These are phyloP conservation scores for Parazoanthus atlanticus DNA, from an alignment of 92 coral and sea anemone species.

Conservation along the genomic window DNA sequence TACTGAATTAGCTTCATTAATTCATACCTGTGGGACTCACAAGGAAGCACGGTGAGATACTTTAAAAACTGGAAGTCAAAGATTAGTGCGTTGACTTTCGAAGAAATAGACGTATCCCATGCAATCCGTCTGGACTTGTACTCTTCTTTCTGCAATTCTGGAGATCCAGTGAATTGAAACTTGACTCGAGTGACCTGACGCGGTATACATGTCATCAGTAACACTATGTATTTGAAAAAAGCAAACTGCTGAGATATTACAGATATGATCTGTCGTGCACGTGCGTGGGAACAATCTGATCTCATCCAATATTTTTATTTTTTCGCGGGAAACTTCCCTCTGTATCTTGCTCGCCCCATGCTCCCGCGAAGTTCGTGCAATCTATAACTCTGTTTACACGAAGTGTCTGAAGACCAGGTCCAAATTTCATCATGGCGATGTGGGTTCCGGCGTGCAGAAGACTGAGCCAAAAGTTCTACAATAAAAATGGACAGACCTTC, in stretches of 20 bases:
- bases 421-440: constrained; percentile 47
- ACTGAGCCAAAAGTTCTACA: constrained; percentile 15
- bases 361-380: neutral
- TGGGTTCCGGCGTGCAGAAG: constrained; percentile 8
- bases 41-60: neutral
- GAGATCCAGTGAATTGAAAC: neutral
- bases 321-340: no score
- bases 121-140: neutral
- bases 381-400: neutral
- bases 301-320: neutral
- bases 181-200: neutral
- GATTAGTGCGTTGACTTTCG: neutral
- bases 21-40: neutral
- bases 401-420: neutral
- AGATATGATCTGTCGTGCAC: neutral
- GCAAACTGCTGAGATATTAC: neutral
- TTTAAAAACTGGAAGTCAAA: neutral
- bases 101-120: neutral
- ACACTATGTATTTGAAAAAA: no score
- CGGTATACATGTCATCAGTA: neutral
- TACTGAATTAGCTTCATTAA: neutral
- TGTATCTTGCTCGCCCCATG: constrained; percentile 12
- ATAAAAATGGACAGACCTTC: neutral
- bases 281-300: neutral
- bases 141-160: no score